Base-by-base conservation (phyloP, 2,797 vertebrate species). In the Falco cherrug region DNA sequence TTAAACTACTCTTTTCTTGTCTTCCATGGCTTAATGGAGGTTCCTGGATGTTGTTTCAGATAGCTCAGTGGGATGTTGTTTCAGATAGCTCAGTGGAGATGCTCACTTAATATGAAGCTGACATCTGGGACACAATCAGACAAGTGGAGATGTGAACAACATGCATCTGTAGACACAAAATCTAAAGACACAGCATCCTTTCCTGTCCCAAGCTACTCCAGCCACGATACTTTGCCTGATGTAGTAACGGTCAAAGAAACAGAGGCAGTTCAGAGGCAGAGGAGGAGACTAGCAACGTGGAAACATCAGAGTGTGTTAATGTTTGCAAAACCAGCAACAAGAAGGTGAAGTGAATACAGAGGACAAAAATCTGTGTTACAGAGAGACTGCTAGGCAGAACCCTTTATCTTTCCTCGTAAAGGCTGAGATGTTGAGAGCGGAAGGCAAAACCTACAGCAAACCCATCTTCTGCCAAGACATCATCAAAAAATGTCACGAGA, bases 361-460 rank as follows among this genome's bases (percentile, higher is more conserved):
- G 35, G 20, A 28, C 14, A 37, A 79, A 39, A 31, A 9, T 1
- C 2, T 10, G 3, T 28, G 4, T 11, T 47, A 19, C 0, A 24
- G 19, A 15, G 5, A 64, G 8, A 28, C 8, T 26, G 16, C 43
- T 35, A 50, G n/a, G 67, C 18, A 75, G 74, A 54, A 21, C 5
- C 17, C 20, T 25, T 33, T 25, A 31, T 50, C 15, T 57, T 41
- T 70, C 15, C 16, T 48, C 6, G 7, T 5, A 11, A 68, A 68
- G 50, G 29, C 50, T 60, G 33, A 71, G 53, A 11, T n/a, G n/a
- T 17, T 51, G 45, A 54, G 10, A 13, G 28, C 9, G 33, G 45
- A 85, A 68, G 39, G 50, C 25, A 76, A 73, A 87, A 45, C 13
- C 59, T 33, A 31, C 0, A 1, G 45, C 41, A 71, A 82, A 21